Evolutionary conservation across 2,797 vertebrate species (phyloP).

Genomic region (Scomberomorus guttatus): DNA sequence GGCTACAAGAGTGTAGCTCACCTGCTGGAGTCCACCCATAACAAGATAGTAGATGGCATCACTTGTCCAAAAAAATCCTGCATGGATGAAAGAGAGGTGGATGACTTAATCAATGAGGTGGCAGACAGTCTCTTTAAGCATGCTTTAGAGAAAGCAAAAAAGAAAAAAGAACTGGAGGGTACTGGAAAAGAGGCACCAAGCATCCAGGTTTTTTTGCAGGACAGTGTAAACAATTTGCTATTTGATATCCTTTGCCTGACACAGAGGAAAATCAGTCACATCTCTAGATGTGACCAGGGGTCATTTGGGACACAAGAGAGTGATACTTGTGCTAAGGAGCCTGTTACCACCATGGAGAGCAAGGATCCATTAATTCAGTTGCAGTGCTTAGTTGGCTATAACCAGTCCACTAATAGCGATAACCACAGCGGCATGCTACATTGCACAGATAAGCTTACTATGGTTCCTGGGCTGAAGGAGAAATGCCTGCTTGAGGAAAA

Average conservation of each 20-base stretch:
- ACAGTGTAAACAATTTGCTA: conserved; percentile 90
- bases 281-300: conserved; percentile 81
- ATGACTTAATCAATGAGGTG: conserved; percentile 91
- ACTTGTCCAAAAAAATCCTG: conserved; percentile 84
- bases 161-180: conserved; percentile 82
- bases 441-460: conserved; percentile 68
- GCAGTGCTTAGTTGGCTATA: conserved; percentile 66
- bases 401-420: conserved; percentile 65
- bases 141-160: conserved; percentile 90
- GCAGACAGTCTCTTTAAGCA: conserved; percentile 91
- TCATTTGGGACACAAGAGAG: conserved; percentile 75
- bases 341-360: conserved; percentile 65
- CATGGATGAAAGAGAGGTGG: conserved; percentile 83
- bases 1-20: conserved; percentile 88
- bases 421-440: conserved; percentile 56
- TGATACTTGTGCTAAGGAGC: conserved; percentile 62
- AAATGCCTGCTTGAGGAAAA: conserved; percentile 68
- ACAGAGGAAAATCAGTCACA: conserved; percentile 90
- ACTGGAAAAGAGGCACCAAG: conserved; percentile 77
- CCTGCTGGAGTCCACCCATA: conserved; percentile 90
- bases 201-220: conserved; percentile 86
- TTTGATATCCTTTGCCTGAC: conserved; percentile 91
- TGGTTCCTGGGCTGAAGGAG: conserved; percentile 64
- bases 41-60: conserved; percentile 89
- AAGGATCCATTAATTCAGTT: conserved; percentile 70